phyloP scores from a whole-genome alignment of 2,113 vertebrate genomes.

The Mesocricetus auratus region DNA sequence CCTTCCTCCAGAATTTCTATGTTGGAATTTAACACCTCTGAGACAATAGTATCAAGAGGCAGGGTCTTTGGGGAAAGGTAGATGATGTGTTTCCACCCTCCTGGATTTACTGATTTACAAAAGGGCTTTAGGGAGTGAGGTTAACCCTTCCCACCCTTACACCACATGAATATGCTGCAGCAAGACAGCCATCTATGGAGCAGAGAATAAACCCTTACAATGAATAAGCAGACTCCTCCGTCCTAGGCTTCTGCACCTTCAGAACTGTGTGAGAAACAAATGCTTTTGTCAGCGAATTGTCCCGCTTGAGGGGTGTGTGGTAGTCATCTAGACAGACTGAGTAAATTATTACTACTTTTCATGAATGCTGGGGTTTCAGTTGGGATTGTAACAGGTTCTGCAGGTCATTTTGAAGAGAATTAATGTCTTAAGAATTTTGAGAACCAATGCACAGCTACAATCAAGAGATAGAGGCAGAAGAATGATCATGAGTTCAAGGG shows the following conservation, averaged over 20 bases:
- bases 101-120: background rate
- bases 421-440: background rate
- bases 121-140: background rate
- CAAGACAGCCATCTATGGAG: background rate
- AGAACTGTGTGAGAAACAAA: background rate
- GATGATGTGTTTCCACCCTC: background rate
- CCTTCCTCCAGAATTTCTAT: background rate
- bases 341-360: no score
- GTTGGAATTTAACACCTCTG: background rate
- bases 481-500: background rate
- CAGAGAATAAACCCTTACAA: background rate
- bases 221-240: background rate
- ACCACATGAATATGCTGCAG: background rate
- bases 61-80: background rate
- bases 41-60: background rate
- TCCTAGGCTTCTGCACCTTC: background rate
- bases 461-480: background rate
- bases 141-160: no score
- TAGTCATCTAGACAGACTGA: background rate
- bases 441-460: background rate
- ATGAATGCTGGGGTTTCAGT: background rate
- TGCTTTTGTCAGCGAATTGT: background rate
- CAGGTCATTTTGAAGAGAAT: background rate
- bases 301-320: background rate
- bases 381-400: background rate